Evolutionary conservation across 2,888 invertebrate species (phyloP).

Genomic region (Elaeidobius kamerunicus): DNA sequence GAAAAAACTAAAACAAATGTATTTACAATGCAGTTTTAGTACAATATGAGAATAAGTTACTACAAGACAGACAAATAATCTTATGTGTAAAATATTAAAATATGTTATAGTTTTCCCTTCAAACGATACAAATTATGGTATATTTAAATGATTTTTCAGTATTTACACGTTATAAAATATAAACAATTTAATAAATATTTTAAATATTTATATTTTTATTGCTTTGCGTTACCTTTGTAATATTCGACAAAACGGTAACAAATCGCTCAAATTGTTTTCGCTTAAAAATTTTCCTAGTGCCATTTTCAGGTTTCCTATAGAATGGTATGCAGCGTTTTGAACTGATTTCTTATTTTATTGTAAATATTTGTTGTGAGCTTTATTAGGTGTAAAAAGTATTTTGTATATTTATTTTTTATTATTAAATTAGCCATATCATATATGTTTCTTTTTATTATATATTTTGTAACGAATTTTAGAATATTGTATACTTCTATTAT

Average conservation of each 20-base stretch:
- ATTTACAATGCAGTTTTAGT: no score
- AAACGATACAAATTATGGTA: no score
- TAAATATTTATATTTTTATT: not conserved
- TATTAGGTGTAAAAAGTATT: conserved; percentile 32
- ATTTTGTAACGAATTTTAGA: conserved; percentile 33
- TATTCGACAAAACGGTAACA: not conserved
- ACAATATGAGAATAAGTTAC: no score
- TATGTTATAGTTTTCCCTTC: not conserved
- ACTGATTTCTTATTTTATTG: conserved; percentile 27
- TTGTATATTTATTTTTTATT: conserved; percentile 34
- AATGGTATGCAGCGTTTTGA: conserved; percentile 16
- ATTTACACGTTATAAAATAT: not conserved
- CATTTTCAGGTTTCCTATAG: conserved; percentile 18
- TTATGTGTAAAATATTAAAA: no score
- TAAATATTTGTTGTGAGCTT: conserved; percentile 33
- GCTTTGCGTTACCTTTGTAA: not conserved
- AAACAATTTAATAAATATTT: not conserved
- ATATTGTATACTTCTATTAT: conserved; percentile 26
- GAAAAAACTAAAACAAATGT: no score
- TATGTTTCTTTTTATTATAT: conserved; percentile 31
- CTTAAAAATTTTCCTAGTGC: conserved; percentile 11
- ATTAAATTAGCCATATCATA: conserved; percentile 33
- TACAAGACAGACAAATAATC: no score
- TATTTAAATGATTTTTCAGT: not conserved
- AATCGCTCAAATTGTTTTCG: conserved; percentile 3